Evolutionary conservation across 2,113 vertebrate species (phyloP), one percentile per base, ranked within the genome.

Genomic region (Athene cunicularia): DNA sequence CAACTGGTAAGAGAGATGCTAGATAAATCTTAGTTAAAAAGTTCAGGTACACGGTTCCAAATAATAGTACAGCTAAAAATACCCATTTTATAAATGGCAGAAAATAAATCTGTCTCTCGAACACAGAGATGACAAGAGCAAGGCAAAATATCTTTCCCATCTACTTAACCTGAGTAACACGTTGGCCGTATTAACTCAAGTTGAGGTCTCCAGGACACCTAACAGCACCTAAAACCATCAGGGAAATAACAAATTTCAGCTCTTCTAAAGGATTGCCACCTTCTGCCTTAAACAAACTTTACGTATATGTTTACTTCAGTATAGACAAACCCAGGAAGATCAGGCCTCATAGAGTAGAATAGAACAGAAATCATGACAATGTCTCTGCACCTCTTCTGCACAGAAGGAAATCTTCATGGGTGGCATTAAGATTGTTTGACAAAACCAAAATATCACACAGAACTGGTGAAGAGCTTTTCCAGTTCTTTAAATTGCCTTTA

Each of bases 111-210:
- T 81, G 12, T 52, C 84, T 84, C 7, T 75, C 49, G 24, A 80
- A 55, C 20, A 80, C 6, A 53, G 49, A 11, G n/a, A 71, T 37
- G 28, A 47, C 5, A 82, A 72, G 11, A 62, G 0, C 35, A 62
- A 56, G 7, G 32, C 20, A 53, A 88, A 88, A 86, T 1, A 11
- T 72, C 45, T 95, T 89, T 50, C 30, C 12, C 9, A 47, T 30
- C 52, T 72, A 39, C 24, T 79, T 32, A 52, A 6, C 7, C 8
- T 66, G 45, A 76, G 50, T n/a, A 73, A 72, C 6, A 28, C 0
- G 0, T 4, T 43, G 39, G 0, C 4, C 1, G 0, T 22, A 41
- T 28, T 92, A 76, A 39, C 28, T 33, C 11, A 35, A n/a, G 35
- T 47, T 92, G 59, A 32, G 18, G 30, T 84, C 88, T 92, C 45